These are phyloP conservation scores for Celastrina argiolus DNA, from an alignment of 2,888 invertebrate species.

Conservation along the genomic window DNA sequence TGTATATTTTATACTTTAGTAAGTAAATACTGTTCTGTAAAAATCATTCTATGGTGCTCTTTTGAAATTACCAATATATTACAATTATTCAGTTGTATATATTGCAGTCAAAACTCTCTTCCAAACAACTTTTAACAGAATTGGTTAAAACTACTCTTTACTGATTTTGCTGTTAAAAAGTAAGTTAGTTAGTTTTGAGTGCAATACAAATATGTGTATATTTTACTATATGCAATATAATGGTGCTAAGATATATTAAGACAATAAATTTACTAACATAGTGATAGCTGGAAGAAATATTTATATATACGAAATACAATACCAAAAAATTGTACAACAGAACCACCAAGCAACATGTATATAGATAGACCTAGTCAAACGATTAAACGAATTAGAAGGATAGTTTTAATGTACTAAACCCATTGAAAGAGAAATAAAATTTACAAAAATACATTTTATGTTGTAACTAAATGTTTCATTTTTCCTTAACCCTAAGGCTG, in stretches of 20 bases:
- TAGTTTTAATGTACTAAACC: constrained; percentile 20
- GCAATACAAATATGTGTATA: too few relatives aligned
- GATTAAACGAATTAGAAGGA: constrained; percentile 29
- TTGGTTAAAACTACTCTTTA: too few relatives aligned
- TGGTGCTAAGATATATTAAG: constrained; percentile 41
- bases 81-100: constrained; percentile 3
- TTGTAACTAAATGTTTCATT: background rate
- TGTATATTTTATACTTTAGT: background rate
- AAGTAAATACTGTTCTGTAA: too few relatives aligned
- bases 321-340: constrained; percentile 63
- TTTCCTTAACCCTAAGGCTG: background rate
- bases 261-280: constrained; percentile 32
- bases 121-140: too few relatives aligned
- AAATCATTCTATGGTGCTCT: constrained; percentile 13
- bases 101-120: too few relatives aligned
- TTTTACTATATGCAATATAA: constrained; percentile 32
- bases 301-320: constrained; percentile 52
- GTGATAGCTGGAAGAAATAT: constrained; percentile 25
- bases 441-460: background rate
- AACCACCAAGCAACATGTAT: constrained; percentile 64
- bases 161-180: too few relatives aligned
- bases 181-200: too few relatives aligned
- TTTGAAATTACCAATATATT: constrained; percentile 46
- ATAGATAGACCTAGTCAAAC: constrained; percentile 63
- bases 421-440: constrained; percentile 17